Conservation (phyloP, 2,113 vertebrate genomes). For the Tympanuchus pallidicinctus region DNA sequence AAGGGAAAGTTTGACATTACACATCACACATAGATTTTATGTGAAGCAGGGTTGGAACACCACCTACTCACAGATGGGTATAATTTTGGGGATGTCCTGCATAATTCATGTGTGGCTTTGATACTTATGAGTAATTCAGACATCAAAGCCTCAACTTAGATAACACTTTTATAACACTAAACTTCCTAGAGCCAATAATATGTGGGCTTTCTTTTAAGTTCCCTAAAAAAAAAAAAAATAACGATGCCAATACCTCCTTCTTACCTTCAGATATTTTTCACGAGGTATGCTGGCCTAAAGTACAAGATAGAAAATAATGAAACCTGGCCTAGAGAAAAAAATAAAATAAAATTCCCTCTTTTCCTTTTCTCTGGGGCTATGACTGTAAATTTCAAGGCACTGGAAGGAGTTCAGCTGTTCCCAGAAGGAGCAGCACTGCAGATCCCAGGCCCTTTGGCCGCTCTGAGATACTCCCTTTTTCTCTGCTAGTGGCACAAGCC, state of each 20-base stretch:
- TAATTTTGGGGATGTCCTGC: conserved; percentile 71
- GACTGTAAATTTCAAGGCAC: background rate
- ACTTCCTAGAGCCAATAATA: conserved; percentile 54
- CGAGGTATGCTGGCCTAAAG: background rate
- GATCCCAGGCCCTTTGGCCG: background rate
- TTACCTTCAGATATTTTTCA: background rate
- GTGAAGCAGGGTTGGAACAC: conserved; percentile 57
- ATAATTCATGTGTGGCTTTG: conserved; percentile 72
- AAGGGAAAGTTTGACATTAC: conserved; percentile 51
- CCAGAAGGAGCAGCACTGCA: background rate
- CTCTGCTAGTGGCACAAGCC: conserved; percentile 5
- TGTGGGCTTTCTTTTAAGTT: conserved; percentile 16
- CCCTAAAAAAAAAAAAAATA: background rate
- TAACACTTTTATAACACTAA: conserved; percentile 50
- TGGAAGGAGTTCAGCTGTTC: background rate
- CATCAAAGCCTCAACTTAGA: conserved; percentile 68
- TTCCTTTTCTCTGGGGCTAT: background rate
- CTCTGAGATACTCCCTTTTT: background rate
- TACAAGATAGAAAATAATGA: background rate
- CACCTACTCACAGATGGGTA: conserved; percentile 70
- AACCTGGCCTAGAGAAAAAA: background rate
- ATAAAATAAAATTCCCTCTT: background rate
- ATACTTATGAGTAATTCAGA: conserved; percentile 71
- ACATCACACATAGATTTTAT: conserved; percentile 45
- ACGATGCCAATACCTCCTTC: background rate